phyloP scores from a whole-genome alignment of 2,113 vertebrate species.

The Crotalus helleri region DNA sequence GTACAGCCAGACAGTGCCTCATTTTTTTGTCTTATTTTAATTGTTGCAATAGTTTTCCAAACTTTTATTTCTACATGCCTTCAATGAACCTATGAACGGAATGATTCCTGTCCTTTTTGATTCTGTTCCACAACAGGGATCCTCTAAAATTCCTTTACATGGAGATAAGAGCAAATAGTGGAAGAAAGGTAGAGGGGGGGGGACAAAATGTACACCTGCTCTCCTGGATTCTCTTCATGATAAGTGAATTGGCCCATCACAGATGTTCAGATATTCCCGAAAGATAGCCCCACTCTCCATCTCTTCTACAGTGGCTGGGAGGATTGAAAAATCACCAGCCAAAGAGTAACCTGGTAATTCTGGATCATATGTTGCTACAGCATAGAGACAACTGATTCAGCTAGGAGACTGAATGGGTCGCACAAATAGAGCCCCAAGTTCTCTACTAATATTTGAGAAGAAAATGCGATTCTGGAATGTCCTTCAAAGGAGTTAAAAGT shows the following conservation, averaged over 20 bases:
- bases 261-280: too few relatives aligned
- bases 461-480: too few relatives aligned
- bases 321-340: too few relatives aligned
- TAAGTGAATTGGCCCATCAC: background rate
- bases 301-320: too few relatives aligned
- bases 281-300: too few relatives aligned
- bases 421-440: too few relatives aligned
- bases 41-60: background rate
- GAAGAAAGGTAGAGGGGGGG: background rate
- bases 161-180: background rate
- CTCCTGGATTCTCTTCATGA: background rate
- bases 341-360: too few relatives aligned
- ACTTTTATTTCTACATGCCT: background rate
- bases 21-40: background rate
- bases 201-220: background rate
- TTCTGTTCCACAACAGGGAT: background rate
- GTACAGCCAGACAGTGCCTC: background rate
- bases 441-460: too few relatives aligned
- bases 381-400: too few relatives aligned
- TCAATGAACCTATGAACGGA: background rate
- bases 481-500: too few relatives aligned
- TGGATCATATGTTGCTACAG: too few relatives aligned
- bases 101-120: background rate
- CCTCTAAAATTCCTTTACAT: background rate
- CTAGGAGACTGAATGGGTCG: too few relatives aligned